Percentiles rank a stretch among this genome's conserved stretches.
Conservation (phyloP, 2,797 vertebrate genomes). For the Cyclura pinguis region DNA sequence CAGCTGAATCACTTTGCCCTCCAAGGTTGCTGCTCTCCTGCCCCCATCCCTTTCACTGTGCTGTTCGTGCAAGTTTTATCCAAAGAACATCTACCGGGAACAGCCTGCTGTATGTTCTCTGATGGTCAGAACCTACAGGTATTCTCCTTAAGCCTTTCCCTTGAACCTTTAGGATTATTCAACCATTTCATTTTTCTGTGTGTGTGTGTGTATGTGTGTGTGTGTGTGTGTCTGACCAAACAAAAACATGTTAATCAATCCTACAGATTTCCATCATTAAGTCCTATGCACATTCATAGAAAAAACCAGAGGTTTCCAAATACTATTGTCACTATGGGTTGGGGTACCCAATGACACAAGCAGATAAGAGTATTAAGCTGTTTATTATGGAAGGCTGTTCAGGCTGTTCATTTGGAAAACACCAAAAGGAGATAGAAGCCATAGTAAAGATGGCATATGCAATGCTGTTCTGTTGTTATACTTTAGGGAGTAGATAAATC, state of each 20-base stretch:
- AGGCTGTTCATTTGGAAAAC: not conserved
- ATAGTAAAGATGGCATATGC: not conserved
- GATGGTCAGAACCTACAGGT: not conserved
- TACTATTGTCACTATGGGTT: not conserved
- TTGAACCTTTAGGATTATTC: not conserved
- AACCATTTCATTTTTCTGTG: not conserved
- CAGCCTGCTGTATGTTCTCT: not conserved
- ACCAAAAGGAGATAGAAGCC: not conserved
- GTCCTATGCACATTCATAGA: not conserved
- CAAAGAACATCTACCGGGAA: too few species aligned
- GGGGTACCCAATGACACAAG: not conserved
- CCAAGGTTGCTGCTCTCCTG: too few species aligned
- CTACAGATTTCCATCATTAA: not conserved
- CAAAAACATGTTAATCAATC: not conserved
- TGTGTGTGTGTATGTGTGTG: too few species aligned
- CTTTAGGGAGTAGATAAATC: not conserved
- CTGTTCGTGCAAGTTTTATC: too few species aligned
- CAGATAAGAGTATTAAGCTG: not conserved
- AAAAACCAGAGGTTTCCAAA: not conserved
- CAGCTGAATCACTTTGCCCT: too few species aligned
- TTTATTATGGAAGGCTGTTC: not conserved
- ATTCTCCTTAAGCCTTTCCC: not conserved
- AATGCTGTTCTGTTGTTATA: not conserved
- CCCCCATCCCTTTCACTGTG: too few species aligned
- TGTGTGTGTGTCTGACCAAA: not conserved